Evolutionary conservation across 1,140 invertebrate genomes (phyloP), one percentile per base, ranked within the genome.

Genomic region (Lamellibrachia luymesi): DNA sequence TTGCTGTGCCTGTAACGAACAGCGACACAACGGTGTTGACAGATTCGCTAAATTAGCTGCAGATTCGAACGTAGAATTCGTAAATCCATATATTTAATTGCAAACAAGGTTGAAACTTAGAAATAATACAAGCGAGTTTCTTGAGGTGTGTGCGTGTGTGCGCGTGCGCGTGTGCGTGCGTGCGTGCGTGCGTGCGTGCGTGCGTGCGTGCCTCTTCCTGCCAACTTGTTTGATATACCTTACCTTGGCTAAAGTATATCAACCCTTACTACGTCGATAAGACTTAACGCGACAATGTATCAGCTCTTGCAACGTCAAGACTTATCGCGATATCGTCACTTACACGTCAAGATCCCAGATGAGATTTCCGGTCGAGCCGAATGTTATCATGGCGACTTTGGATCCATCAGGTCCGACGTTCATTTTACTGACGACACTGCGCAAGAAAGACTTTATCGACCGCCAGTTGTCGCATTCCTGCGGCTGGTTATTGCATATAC

Each of bases 371-470:
- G 17, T 50, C n/a, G 51, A 89, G 49, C 27, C 80, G 64, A 93
- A 93, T 4, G 80, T 80, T 1, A 93, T 91, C 91, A 93, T 92
- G 27, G 51, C 93, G 27, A 93, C 38, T 22, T 92, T 52, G 27
- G 56, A 49, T 8, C 80, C 49, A 22, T 51, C 51, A 22, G 91
- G 51, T n/a, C 92, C 50, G 92, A 92, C 52, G 92, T 52, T 92
- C 27, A 92, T 38, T 10, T 52, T 92, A 1, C 52, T 52, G 27
- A 64, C 92, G 92, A 52, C 52, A 17, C 8, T 52, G 49, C 49
- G 51, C 13, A 92, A 38, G 51, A 92, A 92, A 7, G 50, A 13
- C 13, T 51, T 52, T 50, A 92, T 52, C 27, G 27, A 51, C 17
- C 50, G 27, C 92, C 92, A 92, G 51, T 92, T 92, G 50, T 92